phyloP scores from a whole-genome alignment of 1,140 invertebrate genomes.

The Penaeus vannamei region DNA sequence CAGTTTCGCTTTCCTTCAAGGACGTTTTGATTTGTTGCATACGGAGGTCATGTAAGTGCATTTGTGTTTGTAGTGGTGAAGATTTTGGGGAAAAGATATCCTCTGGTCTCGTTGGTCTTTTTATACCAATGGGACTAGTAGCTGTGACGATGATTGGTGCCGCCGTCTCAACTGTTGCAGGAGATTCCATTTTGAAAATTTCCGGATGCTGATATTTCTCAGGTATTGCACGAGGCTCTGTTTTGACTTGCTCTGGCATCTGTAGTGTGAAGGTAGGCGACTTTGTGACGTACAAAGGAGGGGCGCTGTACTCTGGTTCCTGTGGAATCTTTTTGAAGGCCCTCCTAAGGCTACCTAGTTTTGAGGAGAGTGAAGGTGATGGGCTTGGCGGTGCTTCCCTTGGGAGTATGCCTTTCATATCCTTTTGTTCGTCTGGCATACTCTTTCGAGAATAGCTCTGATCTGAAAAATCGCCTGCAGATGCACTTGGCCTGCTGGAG shows the following conservation, averaged over 20 bases:
- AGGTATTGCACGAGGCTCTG: too few relatives aligned
- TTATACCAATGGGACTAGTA: too few relatives aligned
- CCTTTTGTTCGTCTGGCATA: neutral
- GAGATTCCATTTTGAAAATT: too few relatives aligned
- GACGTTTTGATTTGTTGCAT: neutral
- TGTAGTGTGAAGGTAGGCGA: neutral
- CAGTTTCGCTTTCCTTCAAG: neutral
- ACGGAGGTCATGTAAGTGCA: neutral
- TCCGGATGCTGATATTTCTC: too few relatives aligned
- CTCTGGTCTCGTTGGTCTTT: neutral
- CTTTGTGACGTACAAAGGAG: slow-evolving; percentile 29
- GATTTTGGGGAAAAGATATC: slow-evolving; percentile 36
- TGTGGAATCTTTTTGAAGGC: slow-evolving; percentile 33
- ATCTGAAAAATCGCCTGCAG: neutral
- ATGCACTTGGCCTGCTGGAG: neutral
- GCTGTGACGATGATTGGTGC: too few relatives aligned
- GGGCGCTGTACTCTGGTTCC: slow-evolving; percentile 47
- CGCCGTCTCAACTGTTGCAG: too few relatives aligned
- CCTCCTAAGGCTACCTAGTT: neutral
- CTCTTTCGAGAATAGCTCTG: too few relatives aligned
- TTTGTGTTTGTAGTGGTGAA: slow-evolving; percentile 6
- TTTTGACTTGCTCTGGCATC: neutral
- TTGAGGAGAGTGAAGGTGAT: neutral
- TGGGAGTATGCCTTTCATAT: neutral
- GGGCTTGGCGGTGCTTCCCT: neutral